Evolutionary conservation across 2,113 vertebrate genomes (phyloP), one percentile per base, ranked within the genome.

Genomic region (Stictonetta naevosa): DNA sequence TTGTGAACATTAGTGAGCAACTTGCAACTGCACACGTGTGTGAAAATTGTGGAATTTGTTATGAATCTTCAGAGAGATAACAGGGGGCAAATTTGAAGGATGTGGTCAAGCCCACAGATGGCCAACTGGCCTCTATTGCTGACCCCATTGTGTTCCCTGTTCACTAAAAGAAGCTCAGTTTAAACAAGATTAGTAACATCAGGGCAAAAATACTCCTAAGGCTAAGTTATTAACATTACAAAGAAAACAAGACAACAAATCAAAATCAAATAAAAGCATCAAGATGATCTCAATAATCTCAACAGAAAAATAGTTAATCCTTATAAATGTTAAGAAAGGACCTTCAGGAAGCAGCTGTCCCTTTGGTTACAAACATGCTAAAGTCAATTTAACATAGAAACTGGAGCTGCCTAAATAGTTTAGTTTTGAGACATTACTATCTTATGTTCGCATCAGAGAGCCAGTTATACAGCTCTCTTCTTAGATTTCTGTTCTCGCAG

Each of bases 371-470:
- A 82, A 95, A 96, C 62, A 68, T 42, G 58, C 52, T 31, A 17
- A 86, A 88, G 83, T 75, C 79, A 88, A 94, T 83, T 94, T 72
- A 78, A 79, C 71, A 56, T 9, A 86, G 95, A 94, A 96, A 92
- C 77, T 64, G 66, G 69, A 96, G 48, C 80, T 86, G 80, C 76
- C 46, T 81, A 78, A 96, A 94, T 94, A 95, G 95, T 88, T 96
- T 91, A 79, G 53, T 88, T 95, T 92, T 90, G 95, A 96, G 83
- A 84, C 58, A 36, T 93, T 82, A 66, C 81, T 96, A 89, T 96
- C 86, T 92, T 73, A 92, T 86, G 86, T 78, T 90, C 90, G 72
- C 77, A 86, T 92, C 95, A 88, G 86, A 72, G 73, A 74, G 66
- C 44, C 86, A 79, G 77, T 88, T 91, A 86, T 79, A 90, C 90